These are phyloP conservation scores for Pristionchus fissidentatus DNA, from an alignment of 2,888 invertebrate genomes.

Conservation along the genomic window DNA sequence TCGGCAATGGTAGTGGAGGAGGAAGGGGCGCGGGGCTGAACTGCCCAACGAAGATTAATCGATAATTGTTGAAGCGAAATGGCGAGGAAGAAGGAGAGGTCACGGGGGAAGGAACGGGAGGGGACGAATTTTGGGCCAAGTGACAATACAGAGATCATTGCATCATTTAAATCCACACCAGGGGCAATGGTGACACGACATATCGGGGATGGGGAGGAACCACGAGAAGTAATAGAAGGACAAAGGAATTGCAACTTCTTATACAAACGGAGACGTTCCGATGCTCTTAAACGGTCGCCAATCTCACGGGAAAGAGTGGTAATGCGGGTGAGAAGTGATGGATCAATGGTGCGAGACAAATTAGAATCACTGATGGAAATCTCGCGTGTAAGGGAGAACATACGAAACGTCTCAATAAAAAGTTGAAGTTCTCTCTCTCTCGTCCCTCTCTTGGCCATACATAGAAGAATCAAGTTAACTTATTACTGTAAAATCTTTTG, in stretches of 20 bases:
- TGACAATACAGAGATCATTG: not conserved
- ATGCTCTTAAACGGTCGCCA: not conserved
- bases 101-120: not conserved
- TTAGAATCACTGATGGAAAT: not conserved
- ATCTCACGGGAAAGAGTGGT: not conserved
- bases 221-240: not conserved
- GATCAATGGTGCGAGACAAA: not conserved
- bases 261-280: not conserved
- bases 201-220: not conserved
- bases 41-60: not conserved
- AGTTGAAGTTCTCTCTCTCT: no score
- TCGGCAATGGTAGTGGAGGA: not conserved
- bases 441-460: no score
- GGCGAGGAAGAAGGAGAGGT: not conserved
- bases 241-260: not conserved
- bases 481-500: no score
- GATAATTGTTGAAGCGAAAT: not conserved
- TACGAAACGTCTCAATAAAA: not conserved
- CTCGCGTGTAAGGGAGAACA: not conserved
- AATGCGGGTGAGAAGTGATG: not conserved
- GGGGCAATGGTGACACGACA: not conserved
- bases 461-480: no score
- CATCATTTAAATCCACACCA: not conserved
- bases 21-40: not conserved
- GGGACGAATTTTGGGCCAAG: not conserved